These are phyloP conservation scores for Apamea sordens DNA, from an alignment of 2,888 invertebrate genomes.

Conservation along the genomic window DNA sequence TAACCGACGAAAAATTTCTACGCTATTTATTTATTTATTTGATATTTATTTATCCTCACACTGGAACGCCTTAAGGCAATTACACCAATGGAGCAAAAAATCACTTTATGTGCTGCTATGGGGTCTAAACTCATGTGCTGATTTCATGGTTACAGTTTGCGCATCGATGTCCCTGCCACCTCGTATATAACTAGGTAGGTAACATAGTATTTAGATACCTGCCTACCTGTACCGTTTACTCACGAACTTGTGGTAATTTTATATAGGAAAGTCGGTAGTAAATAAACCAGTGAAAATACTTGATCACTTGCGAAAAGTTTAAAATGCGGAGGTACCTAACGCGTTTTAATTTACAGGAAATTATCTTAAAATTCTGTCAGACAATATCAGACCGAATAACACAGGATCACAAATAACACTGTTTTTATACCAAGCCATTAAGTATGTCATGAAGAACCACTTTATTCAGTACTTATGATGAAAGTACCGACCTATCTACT, in stretches of 20 bases:
- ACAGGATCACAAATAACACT: conserved; percentile 22
- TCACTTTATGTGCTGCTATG: no score
- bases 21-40: no score
- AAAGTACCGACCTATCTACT: conserved; percentile 13
- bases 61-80: no score
- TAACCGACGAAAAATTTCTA: no score
- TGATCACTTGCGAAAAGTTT: conserved; percentile 12
- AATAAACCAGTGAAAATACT: not conserved
- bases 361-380: not conserved
- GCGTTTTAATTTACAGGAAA: not conserved
- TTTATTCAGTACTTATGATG: conserved; percentile 26
- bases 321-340: not conserved
- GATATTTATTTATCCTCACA: no score
- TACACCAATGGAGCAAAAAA: no score
- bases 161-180: no score
- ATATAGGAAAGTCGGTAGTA: no score
- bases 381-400: conserved; percentile 29
- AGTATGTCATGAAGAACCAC: conserved; percentile 34
- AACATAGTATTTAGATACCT: not conserved
- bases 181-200: not conserved
- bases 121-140: no score
- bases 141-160: no score
- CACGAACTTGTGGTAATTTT: not conserved
- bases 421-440: conserved; percentile 50
- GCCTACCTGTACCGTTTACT: not conserved